phyloP scores from a whole-genome alignment of 2,113 vertebrate genomes.

The Nannobrachium achirus region DNA sequence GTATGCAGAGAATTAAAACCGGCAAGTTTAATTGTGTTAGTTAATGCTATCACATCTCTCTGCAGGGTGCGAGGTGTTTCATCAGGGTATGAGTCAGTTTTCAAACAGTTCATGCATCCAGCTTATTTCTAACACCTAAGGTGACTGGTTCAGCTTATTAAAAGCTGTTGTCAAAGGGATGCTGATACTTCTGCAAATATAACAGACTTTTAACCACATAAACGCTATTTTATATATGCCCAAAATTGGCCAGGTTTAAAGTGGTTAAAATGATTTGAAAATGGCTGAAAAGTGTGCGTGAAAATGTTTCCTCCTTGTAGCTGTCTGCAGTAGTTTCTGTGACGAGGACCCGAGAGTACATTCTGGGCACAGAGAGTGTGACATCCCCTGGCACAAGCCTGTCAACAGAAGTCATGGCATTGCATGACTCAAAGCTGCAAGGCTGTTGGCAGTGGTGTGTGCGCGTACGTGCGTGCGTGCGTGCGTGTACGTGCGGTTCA shows the following conservation, averaged over 20 bases:
- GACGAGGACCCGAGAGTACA: slow-evolving; percentile 29
- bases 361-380: slow-evolving; percentile 31
- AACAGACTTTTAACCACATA: neutral
- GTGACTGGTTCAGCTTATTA: too few relatives aligned
- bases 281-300: too few relatives aligned
- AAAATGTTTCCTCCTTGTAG: too few relatives aligned
- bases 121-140: too few relatives aligned
- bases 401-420: slow-evolving; percentile 35
- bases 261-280: too few relatives aligned
- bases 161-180: too few relatives aligned
- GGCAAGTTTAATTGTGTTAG: too few relatives aligned
- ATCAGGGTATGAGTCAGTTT: too few relatives aligned
- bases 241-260: neutral
- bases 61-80: too few relatives aligned
- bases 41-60: too few relatives aligned
- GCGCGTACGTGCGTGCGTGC: neutral
- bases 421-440: slow-evolving; percentile 4
- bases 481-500: neutral
- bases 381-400: slow-evolving; percentile 18
- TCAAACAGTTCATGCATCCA: too few relatives aligned
- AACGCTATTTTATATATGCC: neutral
- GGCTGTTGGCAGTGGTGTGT: slow-evolving; percentile 17
- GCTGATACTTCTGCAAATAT: neutral
- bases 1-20: too few relatives aligned
- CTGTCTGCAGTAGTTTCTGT: slow-evolving; percentile 38